Conservation (phyloP, 2,888 invertebrate species). For the Apotomis capreana region DNA sequence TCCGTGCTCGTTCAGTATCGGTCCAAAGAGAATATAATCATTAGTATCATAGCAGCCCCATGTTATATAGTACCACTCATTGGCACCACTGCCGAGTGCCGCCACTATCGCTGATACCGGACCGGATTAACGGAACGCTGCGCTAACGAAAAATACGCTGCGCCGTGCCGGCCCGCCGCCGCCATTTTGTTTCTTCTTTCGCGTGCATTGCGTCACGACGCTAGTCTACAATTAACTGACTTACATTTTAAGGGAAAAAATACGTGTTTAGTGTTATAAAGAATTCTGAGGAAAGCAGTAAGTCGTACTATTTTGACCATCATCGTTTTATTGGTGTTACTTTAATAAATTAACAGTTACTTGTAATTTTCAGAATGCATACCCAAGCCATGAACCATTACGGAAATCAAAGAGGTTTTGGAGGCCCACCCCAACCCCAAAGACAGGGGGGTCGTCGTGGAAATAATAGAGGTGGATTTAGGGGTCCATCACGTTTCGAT, state of each 20-base stretch:
- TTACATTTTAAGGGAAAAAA: slow-evolving; percentile 12
- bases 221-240: slow-evolving; percentile 20
- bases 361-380: slow-evolving; percentile 58
- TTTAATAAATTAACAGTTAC: not conserved
- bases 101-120: no score
- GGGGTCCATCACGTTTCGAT: slow-evolving; percentile 73
- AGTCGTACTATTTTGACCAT: not conserved
- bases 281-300: slow-evolving; percentile 20
- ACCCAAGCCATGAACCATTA: slow-evolving; percentile 77
- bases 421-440: slow-evolving; percentile 78
- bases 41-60: no score
- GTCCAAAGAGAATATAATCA: no score
- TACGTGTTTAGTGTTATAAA: slow-evolving; percentile 7
- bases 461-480: slow-evolving; percentile 67
- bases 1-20: no score
- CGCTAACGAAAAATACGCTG: no score
- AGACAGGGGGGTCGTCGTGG: slow-evolving; percentile 73
- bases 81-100: no score
- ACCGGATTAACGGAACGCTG: no score
- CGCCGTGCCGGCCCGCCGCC: not conserved
- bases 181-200: slow-evolving; percentile 39
- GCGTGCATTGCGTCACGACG: slow-evolving; percentile 35
- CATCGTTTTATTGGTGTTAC: not conserved
- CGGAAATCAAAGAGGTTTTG: slow-evolving; percentile 75
- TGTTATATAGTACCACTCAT: no score